Base-by-base conservation (phyloP, 1,140 invertebrate genomes). In the Lordiphosa collinella region DNA sequence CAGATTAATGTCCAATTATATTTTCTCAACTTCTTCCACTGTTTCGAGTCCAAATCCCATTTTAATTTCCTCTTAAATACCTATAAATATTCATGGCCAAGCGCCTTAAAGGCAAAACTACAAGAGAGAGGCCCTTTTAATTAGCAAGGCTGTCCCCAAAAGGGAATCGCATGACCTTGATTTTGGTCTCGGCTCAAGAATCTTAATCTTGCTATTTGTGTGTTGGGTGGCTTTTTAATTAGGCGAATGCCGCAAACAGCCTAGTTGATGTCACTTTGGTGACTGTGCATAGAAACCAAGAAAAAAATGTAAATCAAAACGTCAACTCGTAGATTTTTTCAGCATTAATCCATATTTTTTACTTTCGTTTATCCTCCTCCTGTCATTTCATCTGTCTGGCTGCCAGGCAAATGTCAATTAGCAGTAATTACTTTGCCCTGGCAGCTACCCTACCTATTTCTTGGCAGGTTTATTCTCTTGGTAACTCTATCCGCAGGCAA, bases 361-460 rank as follows among this genome's bases (percentile, higher is more conserved):
- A 7, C 16, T 43, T 43, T 10, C 16, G 5, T 16, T 43, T n/a
- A 12, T 13, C 8, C 11, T 13, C 8, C 11, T 37, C 29, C 61
- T 66, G 41, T 34, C 14, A 34, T 47, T 44, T 65, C 43, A 32
- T 22, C 25, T 49, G 3, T 10, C 25, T 57, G 47, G 51, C 44
- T 66, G 60, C 56, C 36, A 36, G 53, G 69, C 46, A 57, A 79
- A 79, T 75, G 76, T 84, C 72, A 82, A 82, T 82, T 84, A 82
- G 66, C 67, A 48, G 71, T 84, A 84, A 82, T 82, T 82, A 76
- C 78, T 68, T 66, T 68, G 55, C 65, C 70, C 40, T 50, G 61
- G 75, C 54, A 60, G 37, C 44, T 48, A 54, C 53, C 25, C n/a
- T 47, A 14, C 11, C 44, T 36, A 14, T 34, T n/a, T 18, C 18